Conservation (phyloP, 2,113 vertebrate genomes). For the Puffinus mauretanicus region DNA sequence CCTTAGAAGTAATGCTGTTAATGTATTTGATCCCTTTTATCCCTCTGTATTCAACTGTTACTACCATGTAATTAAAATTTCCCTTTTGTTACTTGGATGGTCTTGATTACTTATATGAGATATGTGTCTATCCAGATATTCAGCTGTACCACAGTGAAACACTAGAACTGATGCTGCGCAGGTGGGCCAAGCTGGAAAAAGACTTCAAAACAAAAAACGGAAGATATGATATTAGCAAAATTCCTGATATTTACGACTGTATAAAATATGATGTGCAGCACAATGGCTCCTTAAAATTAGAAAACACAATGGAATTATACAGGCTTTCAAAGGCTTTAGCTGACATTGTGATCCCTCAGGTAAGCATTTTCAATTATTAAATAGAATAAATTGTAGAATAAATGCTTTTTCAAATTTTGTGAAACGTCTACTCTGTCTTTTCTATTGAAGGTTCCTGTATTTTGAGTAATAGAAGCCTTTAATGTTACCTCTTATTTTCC, state of each 20-base stretch:
- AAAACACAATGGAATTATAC: constrained; percentile 88
- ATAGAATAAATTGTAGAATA: not conserved
- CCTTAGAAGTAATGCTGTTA: not conserved
- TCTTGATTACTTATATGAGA: not conserved
- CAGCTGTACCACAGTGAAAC: constrained; percentile 91
- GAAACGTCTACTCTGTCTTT: not conserved
- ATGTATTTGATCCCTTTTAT: not conserved
- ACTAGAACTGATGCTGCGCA: constrained; percentile 86
- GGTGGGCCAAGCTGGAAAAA: constrained; percentile 89
- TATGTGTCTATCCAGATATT: constrained; percentile 75
- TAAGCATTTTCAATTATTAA: constrained; percentile 50
- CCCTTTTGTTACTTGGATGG: not conserved
- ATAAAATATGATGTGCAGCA: constrained; percentile 92
- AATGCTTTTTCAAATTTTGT: not conserved
- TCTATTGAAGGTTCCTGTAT: not conserved
- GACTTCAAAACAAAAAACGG: constrained; percentile 91
- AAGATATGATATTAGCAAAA: constrained; percentile 90
- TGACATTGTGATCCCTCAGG: constrained; percentile 91
- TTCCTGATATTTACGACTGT: constrained; percentile 90
- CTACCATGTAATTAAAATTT: not conserved
- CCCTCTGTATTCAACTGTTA: not conserved
- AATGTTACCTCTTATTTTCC: not conserved
- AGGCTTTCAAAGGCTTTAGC: constrained; percentile 88
- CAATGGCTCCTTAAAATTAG: constrained; percentile 85
- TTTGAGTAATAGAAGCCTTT: not conserved